Evolutionary conservation across 1,140 invertebrate genomes (phyloP), one percentile per base, ranked within the genome.

Genomic region (Papilio glaucus): DNA sequence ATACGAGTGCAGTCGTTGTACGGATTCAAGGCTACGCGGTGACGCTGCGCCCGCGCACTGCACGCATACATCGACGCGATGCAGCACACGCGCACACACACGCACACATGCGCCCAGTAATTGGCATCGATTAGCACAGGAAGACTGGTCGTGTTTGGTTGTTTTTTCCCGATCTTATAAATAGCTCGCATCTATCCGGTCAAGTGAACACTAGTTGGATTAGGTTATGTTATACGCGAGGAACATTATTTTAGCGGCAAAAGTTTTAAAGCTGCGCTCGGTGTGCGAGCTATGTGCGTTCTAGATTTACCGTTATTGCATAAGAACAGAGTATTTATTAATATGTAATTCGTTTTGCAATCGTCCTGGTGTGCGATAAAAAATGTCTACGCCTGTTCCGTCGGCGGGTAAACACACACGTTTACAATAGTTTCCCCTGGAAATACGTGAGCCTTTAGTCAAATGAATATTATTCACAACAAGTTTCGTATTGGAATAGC

Each of bases 51-150:
- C 26, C 73, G 83, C 84, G 77, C 78, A 70, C 62, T 72, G 63
- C 73, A 72, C 75, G 75, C 82, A 72, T 78, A 69, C 74, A 74
- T 63, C 76, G 72, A 39, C 72, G 42, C 53, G 9, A 0, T 49
- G 12, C 7, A 67, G 57, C 67, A 67, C 65, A 33, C 29, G 29
- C 29, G 29, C 29, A 33, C 29, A 33, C 29, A 3, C 2, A 72
- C 68, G 67, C 74, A 70, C 76, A 74, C 80, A 71, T 72, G 77
- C 77, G 74, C 77, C 75, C 70, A 71, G 83, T 88, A 89, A 88
- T 88, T 87, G 87, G 82, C 84, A 83, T 82, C 87, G 86, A 91
- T 91, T 91, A 91, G 85, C 88, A 88, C 87, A 86, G 87, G 87
- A 90, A 90, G 86, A 85, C 84, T 85, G 82, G 85, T 85, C 80